Evolutionary conservation across 2,113 vertebrate genomes (phyloP), one percentile per base, ranked within the genome.

Genomic region (Platysternon megacephalum): DNA sequence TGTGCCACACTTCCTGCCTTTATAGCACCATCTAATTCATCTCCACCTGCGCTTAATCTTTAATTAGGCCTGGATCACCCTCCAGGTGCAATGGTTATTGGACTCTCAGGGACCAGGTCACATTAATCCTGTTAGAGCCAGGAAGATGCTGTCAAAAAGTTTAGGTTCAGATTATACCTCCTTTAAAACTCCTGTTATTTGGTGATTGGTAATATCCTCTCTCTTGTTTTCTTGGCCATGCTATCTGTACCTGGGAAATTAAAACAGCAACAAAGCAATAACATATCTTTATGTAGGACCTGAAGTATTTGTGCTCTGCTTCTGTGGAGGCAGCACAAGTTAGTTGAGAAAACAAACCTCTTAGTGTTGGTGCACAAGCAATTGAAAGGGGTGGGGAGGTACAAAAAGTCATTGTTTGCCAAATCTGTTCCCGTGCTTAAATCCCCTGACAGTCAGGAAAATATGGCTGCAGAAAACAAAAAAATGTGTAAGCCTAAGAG

Each of bases 251-350:
- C 6, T 58, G 29, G 24, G 19, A 39, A 74, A 42, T 42, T 42
- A 24, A 42, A 22, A n/a, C 4, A 65, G 49, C 35, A 90, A 16
- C 0, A 0, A 1, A 22, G 17, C 35, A 24, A 22, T 42, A 74
- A 26, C 72, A 44, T 84, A 28, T 16, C 24, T 42, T 79, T 72
- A 39, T 44, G 55, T 58, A 35, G 65, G 44, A 89, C 14, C 53
- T 87, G 8, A 6, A 16, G 7, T 5, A 39, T 17, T 39, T 42
- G 39, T 74, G 21, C 72, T 44, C 39, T 1, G 1, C 26, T 91
- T 80, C 51, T 82, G 24, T 53, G 52, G 26, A 14, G 3, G 0
- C 22, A n/a, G 1, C 0, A 1, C 32, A 35, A 39, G 14, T 2
- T 8, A 32, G 58, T 7, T 79, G 56, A 51, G 56, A 93, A 89